Base-by-base conservation (phyloP, 1,140 invertebrate species). In the Phymorhynchus buccinoides region DNA sequence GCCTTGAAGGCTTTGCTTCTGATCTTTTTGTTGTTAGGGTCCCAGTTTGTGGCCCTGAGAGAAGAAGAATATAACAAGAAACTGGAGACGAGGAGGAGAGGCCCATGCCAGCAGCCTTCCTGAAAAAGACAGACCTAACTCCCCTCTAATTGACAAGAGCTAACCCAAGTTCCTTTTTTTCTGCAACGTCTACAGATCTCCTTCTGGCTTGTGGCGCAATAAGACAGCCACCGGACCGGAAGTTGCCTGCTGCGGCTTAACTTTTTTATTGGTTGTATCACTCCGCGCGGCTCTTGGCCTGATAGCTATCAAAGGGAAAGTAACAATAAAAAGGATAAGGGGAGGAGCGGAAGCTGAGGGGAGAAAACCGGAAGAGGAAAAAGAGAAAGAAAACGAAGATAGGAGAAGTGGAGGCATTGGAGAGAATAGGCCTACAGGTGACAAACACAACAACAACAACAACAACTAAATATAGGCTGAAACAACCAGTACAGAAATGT, bases 221-320 rank as follows among this genome's bases (percentile, higher is more conserved):
- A 83, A 83, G 27, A 83, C 66, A 71, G 66, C 80, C 80, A 37
- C 37, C 30, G 66, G 62, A 41, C 37, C 80, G 80, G 80, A 83
- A 83, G 80, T 83, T n/a, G 80, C 66, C 66, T 71, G 62, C 52
- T 39, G 39, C 35, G 56, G 2, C 35, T 83, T 62, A 66, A 62
- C 80, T 83, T 83, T 83, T 83, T 83, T 71, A 42, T 82, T 83
- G 56, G 56, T 71, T 41, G 80, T 83, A 62, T 83, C 80, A 83
- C 39, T 83, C 80, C 62, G 66, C 56, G 42, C 77, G 1, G 77
- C 77, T 83, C 71, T 41, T 75, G 71, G 37, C n/a, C 39, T 4
- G 80, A 71, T 83, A 71, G 73, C 73, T 83, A 83, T 16, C 37
- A 56, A 80, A 66, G 62, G 27, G 27, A 41, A 4, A 39, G 41